A percentile compares a stretch with the other conserved stretches of the same genome.
These are phyloP conservation scores for Phaethon lepturus DNA, from an alignment of 2,113 vertebrate species.

Conservation along the genomic window DNA sequence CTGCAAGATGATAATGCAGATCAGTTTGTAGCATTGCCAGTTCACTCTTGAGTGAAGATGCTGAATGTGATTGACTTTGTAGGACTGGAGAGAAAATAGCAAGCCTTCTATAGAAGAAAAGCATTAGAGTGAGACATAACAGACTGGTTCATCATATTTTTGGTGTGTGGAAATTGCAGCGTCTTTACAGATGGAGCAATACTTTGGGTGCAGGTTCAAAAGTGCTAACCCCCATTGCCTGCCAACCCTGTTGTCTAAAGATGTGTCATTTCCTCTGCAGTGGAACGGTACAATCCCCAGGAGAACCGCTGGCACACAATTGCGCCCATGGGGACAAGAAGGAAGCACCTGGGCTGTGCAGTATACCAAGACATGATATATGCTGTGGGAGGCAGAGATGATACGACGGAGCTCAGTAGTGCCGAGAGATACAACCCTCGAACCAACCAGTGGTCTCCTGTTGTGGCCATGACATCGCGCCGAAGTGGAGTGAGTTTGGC, in stretches of 20 bases:
- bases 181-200: neutral
- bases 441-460: conserved; percentile 98
- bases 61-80: neutral
- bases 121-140: neutral
- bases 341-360: conserved; percentile 96
- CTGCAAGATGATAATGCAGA: neutral
- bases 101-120: neutral
- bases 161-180: neutral
- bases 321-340: conserved; percentile 95
- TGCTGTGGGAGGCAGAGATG: conserved; percentile 95
- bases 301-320: conserved; percentile 99
- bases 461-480: conserved; percentile 97
- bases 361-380: conserved; percentile 99
- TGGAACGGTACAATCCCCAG: conserved; percentile 97
- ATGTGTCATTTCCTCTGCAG: conserved; percentile 63
- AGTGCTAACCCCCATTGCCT: neutral
- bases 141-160: neutral
- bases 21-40: neutral
- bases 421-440: conserved; percentile 97
- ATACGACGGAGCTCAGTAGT: conserved; percentile 97
- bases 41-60: neutral
- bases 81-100: neutral
- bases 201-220: neutral
- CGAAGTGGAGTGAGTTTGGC: conserved; percentile 89
- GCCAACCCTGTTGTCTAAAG: neutral